Evolutionary conservation across 2,888 invertebrate genomes (phyloP).

Genomic region (Bhutanitis thaidina): DNA sequence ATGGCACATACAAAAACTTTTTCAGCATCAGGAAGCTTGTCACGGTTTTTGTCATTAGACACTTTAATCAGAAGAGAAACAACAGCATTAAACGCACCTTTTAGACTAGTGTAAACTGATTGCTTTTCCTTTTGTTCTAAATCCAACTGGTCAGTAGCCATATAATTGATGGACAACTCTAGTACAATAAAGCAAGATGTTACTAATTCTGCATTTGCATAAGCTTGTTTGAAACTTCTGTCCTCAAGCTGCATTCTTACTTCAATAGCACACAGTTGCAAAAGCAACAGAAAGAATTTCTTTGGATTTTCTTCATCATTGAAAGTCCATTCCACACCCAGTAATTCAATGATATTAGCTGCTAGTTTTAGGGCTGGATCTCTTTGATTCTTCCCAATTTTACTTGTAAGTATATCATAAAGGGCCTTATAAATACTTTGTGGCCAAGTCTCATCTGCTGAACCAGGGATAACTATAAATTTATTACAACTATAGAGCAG

Average conservation of each 20-base stretch:
- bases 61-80: slow-evolving; percentile 86
- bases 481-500: slow-evolving; percentile 87
- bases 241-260: slow-evolving; percentile 96
- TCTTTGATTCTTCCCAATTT: slow-evolving; percentile 92
- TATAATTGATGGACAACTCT: slow-evolving; percentile 88
- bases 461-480: slow-evolving; percentile 81
- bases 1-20: slow-evolving; percentile 91
- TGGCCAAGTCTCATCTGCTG: slow-evolving; percentile 89
- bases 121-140: slow-evolving; percentile 95
- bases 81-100: slow-evolving; percentile 92
- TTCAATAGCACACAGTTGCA: slow-evolving; percentile 94
- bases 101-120: slow-evolving; percentile 92
- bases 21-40: slow-evolving; percentile 83
- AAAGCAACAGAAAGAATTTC: slow-evolving; percentile 88
- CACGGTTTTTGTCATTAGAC: slow-evolving; percentile 86
- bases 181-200: slow-evolving; percentile 90
- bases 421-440: slow-evolving; percentile 89
- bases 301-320: slow-evolving; percentile 89
- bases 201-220: slow-evolving; percentile 87
- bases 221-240: slow-evolving; percentile 88
- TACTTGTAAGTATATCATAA: slow-evolving; percentile 90
- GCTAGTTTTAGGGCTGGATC: slow-evolving; percentile 93
- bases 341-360: slow-evolving; percentile 87
- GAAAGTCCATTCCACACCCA: slow-evolving; percentile 92
- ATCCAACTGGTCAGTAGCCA: slow-evolving; percentile 89